Percentiles rank a stretch among this genome's conserved stretches.
phyloP scores from a whole-genome alignment of 2,797 vertebrate species.

The Bradypus variegatus region DNA sequence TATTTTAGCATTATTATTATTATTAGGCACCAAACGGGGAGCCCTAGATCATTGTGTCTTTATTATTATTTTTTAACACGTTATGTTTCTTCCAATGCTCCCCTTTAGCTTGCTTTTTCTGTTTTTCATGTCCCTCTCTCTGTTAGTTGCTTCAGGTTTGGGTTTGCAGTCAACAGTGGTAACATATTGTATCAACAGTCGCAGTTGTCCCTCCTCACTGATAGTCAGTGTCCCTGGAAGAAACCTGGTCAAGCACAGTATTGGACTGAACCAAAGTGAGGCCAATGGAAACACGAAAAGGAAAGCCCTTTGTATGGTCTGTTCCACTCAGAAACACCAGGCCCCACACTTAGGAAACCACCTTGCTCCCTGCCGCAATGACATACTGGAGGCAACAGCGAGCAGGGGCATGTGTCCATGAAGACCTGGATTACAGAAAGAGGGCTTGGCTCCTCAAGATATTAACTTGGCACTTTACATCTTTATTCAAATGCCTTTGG shows the following conservation, averaged over 20 bases:
- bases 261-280: neutral
- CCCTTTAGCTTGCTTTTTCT: neutral
- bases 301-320: neutral
- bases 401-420: constrained; percentile 1
- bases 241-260: neutral
- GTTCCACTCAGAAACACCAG: neutral
- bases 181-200: neutral
- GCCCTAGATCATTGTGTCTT: neutral
- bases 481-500: constrained; percentile 43
- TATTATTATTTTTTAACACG: neutral
- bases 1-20: neutral
- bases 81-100: neutral
- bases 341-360: neutral
- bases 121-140: neutral
- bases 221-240: neutral
- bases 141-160: neutral
- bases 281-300: neutral
- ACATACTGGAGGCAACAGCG: neutral
- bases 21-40: neutral
- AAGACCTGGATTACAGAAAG: constrained; percentile 4
- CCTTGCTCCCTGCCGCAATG: neutral
- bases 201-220: neutral
- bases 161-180: neutral
- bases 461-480: constrained; percentile 52
- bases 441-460: constrained; percentile 6